A percentile compares a stretch with the other conserved stretches of the same genome.
Evolutionary conservation across 1,140 invertebrate species (phyloP).

Genomic region (Drosophila athabasca): DNA sequence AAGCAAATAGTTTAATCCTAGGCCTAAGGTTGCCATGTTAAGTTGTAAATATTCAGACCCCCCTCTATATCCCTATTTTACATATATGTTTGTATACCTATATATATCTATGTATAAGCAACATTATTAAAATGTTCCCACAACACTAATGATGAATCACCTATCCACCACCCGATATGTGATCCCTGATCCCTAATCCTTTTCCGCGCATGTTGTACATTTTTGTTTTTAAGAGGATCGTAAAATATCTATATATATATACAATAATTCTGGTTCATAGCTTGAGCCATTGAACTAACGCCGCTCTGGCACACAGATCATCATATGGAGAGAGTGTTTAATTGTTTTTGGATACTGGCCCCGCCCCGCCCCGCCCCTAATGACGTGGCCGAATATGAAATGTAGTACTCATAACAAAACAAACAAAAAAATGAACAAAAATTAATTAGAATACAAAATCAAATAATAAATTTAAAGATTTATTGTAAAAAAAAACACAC

Average conservation of each 20-base stretch:
- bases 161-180: too few species aligned
- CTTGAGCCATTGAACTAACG: conserved; percentile 31
- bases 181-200: background rate
- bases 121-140: conserved; percentile 20
- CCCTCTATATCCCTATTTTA: conserved; percentile 8
- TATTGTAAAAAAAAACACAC: background rate
- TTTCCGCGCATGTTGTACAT: conserved; percentile 35
- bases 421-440: conserved; percentile 29
- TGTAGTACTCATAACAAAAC: conserved; percentile 10
- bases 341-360: conserved; percentile 26
- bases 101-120: background rate
- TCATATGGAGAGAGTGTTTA: conserved; percentile 34
- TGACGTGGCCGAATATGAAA: conserved; percentile 34
- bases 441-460: conserved; percentile 19
- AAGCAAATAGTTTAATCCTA: conserved; percentile 28
- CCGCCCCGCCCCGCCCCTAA: background rate
- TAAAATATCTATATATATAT: conserved; percentile 14
- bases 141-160: background rate
- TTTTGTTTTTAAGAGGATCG: conserved; percentile 32
- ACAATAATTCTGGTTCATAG: conserved; percentile 20
- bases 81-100: conserved; percentile 11
- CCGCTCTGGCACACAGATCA: conserved; percentile 21
- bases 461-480: conserved; percentile 59
- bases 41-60: conserved; percentile 55
- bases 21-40: conserved; percentile 46